Evolutionary conservation across 1,140 invertebrate species (phyloP).

Genomic region (Sitobion miscanthi): DNA sequence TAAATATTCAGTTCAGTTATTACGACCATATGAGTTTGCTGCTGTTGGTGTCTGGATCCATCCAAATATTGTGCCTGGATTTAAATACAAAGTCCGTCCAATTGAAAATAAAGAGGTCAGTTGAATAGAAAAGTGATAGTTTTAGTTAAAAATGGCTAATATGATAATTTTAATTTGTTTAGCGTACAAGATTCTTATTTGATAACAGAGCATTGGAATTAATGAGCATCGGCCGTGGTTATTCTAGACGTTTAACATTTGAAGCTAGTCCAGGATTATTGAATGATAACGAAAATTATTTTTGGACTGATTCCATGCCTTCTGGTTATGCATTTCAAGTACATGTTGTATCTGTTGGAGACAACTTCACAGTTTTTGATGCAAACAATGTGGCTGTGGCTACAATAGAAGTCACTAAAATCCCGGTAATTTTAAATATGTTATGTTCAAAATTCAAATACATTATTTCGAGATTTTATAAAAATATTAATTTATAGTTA

Average conservation of each 20-base stretch:
- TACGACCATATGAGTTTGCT: conserved; percentile 72
- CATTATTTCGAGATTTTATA: too few species aligned
- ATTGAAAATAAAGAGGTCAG: conserved; percentile 65
- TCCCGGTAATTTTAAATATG: conserved; percentile 65
- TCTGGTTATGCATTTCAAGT: conserved; percentile 77
- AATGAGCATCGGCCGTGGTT: conserved; percentile 75
- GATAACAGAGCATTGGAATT: conserved; percentile 71
- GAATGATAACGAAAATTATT: conserved; percentile 75
- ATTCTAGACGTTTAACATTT: conserved; percentile 77
- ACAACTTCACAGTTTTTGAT: conserved; percentile 75
- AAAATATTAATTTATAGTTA: not conserved
- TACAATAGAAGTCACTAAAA: conserved; percentile 69
- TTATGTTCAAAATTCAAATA: conserved; percentile 47
- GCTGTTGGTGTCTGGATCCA: conserved; percentile 78
- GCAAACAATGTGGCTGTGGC: conserved; percentile 70
- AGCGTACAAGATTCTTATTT: conserved; percentile 66
- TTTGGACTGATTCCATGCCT: conserved; percentile 78
- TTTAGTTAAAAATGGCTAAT: not conserved
- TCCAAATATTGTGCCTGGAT: conserved; percentile 73
- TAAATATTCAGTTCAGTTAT: conserved; percentile 69
- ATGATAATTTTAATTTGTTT: conserved; percentile 44
- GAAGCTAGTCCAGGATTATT: conserved; percentile 68
- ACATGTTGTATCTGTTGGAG: conserved; percentile 71
- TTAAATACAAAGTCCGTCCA: conserved; percentile 75
- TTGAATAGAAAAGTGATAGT: conserved; percentile 60